Evolutionary conservation across 1,140 invertebrate genomes (phyloP).

Genomic region (Calliopsis andreniformis): DNA sequence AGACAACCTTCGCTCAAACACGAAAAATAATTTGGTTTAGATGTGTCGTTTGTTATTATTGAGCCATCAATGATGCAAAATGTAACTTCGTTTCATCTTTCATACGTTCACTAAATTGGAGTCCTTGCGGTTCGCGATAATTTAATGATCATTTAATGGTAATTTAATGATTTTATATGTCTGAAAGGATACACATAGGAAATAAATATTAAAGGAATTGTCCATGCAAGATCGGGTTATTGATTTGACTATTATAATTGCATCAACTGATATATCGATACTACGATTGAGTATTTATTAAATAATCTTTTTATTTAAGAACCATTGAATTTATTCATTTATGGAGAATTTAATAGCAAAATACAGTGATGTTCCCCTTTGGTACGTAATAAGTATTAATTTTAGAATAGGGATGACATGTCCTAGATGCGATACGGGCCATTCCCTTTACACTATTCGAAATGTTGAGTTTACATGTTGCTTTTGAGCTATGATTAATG

Average conservation of each 20-base stretch:
- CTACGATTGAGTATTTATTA: not conserved
- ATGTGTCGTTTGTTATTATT: not conserved
- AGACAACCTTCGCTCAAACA: constrained; percentile 64
- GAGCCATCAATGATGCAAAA: constrained; percentile 14
- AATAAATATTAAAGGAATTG: not conserved
- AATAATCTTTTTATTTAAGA: not conserved
- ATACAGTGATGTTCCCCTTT: not conserved
- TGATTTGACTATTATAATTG: too few species aligned
- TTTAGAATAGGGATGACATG: not conserved
- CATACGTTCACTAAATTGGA: not conserved
- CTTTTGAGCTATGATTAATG: not conserved
- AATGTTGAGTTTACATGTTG: not conserved
- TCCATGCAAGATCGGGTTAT: not conserved
- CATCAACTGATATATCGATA: too few species aligned
- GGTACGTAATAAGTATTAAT: not conserved
- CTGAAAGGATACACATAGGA: not conserved
- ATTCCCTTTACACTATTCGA: constrained; percentile 8
- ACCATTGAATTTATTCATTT: too few species aligned
- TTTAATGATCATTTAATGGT: too few species aligned
- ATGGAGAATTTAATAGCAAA: not conserved
- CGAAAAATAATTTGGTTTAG: constrained; percentile 38
- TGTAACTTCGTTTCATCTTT: not conserved
- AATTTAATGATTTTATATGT: too few species aligned
- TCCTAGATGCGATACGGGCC: constrained; percentile 1
- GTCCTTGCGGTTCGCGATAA: not conserved